Evolutionary conservation across 2,888 invertebrate species (phyloP), one percentile per base, ranked within the genome.

Genomic region (Argyresthia goedartella): DNA sequence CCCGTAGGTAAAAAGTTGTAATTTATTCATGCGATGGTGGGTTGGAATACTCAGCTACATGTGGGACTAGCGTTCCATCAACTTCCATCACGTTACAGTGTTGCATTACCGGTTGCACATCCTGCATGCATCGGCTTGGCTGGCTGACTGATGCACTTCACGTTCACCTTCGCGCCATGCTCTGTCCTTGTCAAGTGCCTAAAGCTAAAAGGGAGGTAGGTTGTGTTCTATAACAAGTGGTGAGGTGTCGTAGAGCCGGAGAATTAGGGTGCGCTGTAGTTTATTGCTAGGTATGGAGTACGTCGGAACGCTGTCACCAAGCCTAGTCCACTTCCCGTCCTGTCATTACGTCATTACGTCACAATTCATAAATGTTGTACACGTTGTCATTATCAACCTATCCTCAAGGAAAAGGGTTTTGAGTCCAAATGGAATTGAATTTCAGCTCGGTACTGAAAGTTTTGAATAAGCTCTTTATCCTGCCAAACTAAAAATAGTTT

Each of bases 51-150:
- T 8, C 3, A 11, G 39, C 39, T 50, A 4, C 46, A 33, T 46
- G n/a, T 25, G 33, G 33, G 46, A 25, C 3, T 46, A 25, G 46
- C 10, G 33, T 36, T 48, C 48, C 48, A 36, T 48, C 48, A 36
- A 10, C 46, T 36, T 48, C 48, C 48, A 36, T 48, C 48, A 36
- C 48, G n/a, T 36, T 36, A 36, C 36, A 35, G 35, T 15, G 14
- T 36, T 35, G 48, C 48, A 48, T 48, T 48, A 48, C 48, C 48
- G 48, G 48, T 48, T 48, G 14, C 48, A 48, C 48, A 48, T 48
- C 48, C 48, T 48, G 48, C 48, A 36, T 47, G 48, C 48, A 48
- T 48, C 48, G 48, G 14, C 48, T 13, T 1, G n/a, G 48, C 14
- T 36, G 10, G 36, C 14, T 15, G 13, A 14, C 15, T 44, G 4